Evolutionary conservation across 2,797 vertebrate genomes (phyloP).

Genomic region (Gadopsis marmoratus): DNA sequence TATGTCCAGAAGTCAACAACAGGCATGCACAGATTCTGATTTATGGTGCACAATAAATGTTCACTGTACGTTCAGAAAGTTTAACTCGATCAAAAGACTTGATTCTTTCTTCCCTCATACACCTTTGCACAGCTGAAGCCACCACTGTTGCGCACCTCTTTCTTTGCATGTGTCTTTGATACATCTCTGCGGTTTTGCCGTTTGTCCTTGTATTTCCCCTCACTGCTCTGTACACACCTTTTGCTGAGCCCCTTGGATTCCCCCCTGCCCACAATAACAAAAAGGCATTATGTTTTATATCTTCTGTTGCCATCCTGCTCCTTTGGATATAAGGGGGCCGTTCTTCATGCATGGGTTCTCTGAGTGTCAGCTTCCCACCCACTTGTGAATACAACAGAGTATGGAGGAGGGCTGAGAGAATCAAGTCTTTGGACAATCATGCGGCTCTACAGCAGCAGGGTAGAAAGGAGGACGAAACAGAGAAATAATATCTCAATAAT

Average conservation of each 20-base stretch:
- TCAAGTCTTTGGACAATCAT: slow-evolving; percentile 69
- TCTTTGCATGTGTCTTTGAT: slow-evolving; percentile 59
- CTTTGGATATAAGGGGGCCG: slow-evolving; percentile 66
- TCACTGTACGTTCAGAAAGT: slow-evolving; percentile 4
- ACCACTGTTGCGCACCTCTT: slow-evolving; percentile 50
- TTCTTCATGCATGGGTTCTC: slow-evolving; percentile 64
- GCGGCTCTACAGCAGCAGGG: slow-evolving; percentile 4
- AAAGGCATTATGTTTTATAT: slow-evolving; percentile 52
- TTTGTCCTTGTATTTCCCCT: slow-evolving; percentile 21
- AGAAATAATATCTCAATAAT: neutral
- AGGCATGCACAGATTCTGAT: slow-evolving; percentile 28
- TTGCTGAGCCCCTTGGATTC: slow-evolving; percentile 35
- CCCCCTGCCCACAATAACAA: slow-evolving; percentile 41
- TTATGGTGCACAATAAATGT: slow-evolving; percentile 20
- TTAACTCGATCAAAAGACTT: slow-evolving; percentile 68
- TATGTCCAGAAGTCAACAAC: slow-evolving; percentile 36
- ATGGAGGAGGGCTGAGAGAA: slow-evolving; percentile 74
- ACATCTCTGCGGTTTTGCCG: slow-evolving; percentile 42
- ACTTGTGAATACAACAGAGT: slow-evolving; percentile 43
- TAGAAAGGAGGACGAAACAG: neutral
- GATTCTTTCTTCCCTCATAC: slow-evolving; percentile 67
- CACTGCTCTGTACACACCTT: slow-evolving; percentile 17
- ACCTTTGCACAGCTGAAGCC: slow-evolving; percentile 54
- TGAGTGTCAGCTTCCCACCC: slow-evolving; percentile 45
- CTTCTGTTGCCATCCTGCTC: slow-evolving; percentile 56